Percentiles rank a stretch among this genome's conserved stretches.
Evolutionary conservation across 2,888 invertebrate genomes (phyloP).

Genomic region (Papilio demoleus): DNA sequence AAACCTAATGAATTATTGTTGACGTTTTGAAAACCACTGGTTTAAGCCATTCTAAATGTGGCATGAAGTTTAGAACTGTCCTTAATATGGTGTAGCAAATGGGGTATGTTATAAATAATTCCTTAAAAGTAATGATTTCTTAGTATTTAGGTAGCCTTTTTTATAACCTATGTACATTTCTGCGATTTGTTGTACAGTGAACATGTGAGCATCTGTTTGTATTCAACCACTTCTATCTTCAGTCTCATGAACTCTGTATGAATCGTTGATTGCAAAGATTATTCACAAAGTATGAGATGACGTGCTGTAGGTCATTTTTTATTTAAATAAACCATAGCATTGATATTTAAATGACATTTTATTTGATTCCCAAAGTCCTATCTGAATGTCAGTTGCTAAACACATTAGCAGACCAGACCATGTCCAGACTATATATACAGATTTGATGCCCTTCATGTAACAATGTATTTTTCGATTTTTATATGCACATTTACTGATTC

Average conservation of each 20-base stretch:
- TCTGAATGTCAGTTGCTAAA: too few relatives aligned
- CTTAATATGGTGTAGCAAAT: constrained; percentile 37
- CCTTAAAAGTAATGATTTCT: constrained; percentile 38
- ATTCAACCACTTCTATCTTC: constrained; percentile 52
- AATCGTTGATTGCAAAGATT: constrained; percentile 63
- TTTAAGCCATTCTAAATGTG: constrained; percentile 37
- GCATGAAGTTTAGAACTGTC: constrained; percentile 42
- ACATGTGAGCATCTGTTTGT: constrained; percentile 54
- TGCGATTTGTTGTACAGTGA: constrained; percentile 68
- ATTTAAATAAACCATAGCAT: constrained; percentile 71
- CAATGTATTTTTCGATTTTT: too few relatives aligned
- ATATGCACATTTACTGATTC: too few relatives aligned
- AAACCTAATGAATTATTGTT: constrained; percentile 63
- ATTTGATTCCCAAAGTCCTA: not conserved
- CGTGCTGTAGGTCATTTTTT: constrained; percentile 67
- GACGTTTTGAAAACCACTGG: constrained; percentile 62
- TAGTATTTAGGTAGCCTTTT: constrained; percentile 50
- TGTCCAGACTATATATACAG: too few relatives aligned
- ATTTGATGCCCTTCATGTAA: too few relatives aligned
- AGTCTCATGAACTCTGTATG: constrained; percentile 61
- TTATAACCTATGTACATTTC: constrained; percentile 73
- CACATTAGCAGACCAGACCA: too few relatives aligned
- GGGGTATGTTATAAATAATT: constrained; percentile 38
- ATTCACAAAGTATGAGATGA: constrained; percentile 60
- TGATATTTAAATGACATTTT: constrained; percentile 41